Conservation (phyloP, 2,888 invertebrate species). For the Biston betularia region DNA sequence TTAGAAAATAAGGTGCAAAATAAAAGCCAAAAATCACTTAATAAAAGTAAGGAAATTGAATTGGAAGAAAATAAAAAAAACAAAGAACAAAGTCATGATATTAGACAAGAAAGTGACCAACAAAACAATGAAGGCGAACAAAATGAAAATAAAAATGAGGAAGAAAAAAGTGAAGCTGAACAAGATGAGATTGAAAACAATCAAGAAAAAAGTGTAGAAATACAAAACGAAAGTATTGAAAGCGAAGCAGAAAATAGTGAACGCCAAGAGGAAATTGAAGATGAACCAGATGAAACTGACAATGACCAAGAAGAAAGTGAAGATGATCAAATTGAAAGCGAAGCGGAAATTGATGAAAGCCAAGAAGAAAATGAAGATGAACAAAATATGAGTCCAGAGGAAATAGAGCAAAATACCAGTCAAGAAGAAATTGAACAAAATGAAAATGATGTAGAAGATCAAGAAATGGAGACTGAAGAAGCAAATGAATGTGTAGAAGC, state of each 20-base stretch:
- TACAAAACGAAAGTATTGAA: conserved; percentile 21
- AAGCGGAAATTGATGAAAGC: conserved; percentile 13
- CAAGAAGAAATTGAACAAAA: conserved; percentile 15
- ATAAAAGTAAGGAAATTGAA: neutral
- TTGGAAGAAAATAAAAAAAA: neutral
- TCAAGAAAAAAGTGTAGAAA: conserved; percentile 13
- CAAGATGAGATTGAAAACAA: conserved; percentile 20
- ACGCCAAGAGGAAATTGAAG: conserved; percentile 28
- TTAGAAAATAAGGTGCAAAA: neutral
- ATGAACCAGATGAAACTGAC: conserved; percentile 29
- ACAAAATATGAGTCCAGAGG: conserved; percentile 11
- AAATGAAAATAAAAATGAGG: conserved; percentile 4
- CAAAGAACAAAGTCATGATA: neutral
- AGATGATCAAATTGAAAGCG: conserved; percentile 27
- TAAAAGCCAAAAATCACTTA: neutral
- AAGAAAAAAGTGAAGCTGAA: conserved; percentile 6
- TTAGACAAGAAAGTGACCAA: neutral
- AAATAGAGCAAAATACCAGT: neutral
- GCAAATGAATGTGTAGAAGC: neutral
- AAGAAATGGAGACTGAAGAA: conserved; percentile 4
- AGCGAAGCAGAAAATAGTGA: conserved; percentile 20
- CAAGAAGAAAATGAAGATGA: conserved; percentile 24
- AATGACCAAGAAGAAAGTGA: conserved; percentile 18
- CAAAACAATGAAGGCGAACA: neutral
- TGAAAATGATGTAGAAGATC: conserved; percentile 24